Conservation (phyloP, 2,888 invertebrate species). For the Erebia epiphron region DNA sequence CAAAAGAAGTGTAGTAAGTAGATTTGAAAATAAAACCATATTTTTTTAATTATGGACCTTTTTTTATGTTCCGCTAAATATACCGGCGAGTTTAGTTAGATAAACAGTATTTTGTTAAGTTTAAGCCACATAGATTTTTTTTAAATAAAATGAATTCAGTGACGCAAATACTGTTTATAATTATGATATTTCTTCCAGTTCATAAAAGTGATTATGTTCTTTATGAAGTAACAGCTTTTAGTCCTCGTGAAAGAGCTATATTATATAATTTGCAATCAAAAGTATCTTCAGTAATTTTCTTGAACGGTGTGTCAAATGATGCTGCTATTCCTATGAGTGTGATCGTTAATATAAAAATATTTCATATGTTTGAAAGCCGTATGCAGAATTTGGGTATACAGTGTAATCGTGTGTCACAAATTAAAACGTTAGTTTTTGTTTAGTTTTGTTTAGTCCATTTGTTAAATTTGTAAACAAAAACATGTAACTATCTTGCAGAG, state of each 20-base stretch:
- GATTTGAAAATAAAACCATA: no score
- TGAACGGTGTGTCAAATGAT: slow-evolving; percentile 68
- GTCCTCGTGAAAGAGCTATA: slow-evolving; percentile 55
- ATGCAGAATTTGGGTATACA: slow-evolving; percentile 57
- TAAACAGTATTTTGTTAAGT: background rate
- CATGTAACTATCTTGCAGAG: slow-evolving; percentile 14
- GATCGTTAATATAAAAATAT: slow-evolving; percentile 49
- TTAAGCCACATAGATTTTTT: slow-evolving; percentile 13
- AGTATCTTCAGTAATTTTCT: slow-evolving; percentile 51
- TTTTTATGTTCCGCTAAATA: no score
- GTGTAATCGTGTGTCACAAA: slow-evolving; percentile 44
- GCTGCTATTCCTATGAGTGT: slow-evolving; percentile 66
- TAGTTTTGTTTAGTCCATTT: no score
- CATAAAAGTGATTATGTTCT: slow-evolving; percentile 44
- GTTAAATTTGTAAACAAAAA: no score
- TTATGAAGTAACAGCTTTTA: slow-evolving; percentile 67
- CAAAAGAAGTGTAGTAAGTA: no score
- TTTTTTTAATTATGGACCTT: no score
- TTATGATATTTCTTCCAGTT: slow-evolving; percentile 22
- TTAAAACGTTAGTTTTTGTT: slow-evolving; percentile 45
- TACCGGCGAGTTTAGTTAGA: no score
- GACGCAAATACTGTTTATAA: slow-evolving; percentile 8
- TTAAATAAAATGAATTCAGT: slow-evolving; percentile 4
- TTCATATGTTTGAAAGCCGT: slow-evolving; percentile 51
- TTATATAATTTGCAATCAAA: slow-evolving; percentile 53